Evolutionary conservation across 2,888 invertebrate genomes (phyloP).

Genomic region (Smittia sp.): DNA sequence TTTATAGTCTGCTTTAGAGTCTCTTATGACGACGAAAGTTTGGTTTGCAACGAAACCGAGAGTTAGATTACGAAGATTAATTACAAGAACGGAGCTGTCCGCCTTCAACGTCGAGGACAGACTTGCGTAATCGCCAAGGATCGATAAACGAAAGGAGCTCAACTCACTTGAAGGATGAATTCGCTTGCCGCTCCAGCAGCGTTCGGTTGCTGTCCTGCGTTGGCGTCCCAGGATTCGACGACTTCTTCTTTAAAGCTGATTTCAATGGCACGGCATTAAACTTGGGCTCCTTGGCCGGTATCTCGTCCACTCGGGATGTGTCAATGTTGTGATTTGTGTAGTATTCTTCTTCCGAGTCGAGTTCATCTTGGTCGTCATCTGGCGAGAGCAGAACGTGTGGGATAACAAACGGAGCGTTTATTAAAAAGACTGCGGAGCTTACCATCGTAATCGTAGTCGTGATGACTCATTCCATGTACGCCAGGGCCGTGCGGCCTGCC

Average conservation of each 20-base stretch:
- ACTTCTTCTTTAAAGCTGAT: conserved; percentile 85
- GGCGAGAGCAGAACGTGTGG: conserved; percentile 38
- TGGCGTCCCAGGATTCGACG: conserved; percentile 68
- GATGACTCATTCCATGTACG: conserved; percentile 14
- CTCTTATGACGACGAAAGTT: too few species aligned
- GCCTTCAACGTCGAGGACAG: too few species aligned
- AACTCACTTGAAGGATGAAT: conserved; percentile 78
- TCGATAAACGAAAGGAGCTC: conserved; percentile 37
- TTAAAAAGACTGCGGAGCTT: not conserved
- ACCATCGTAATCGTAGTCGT: conserved; percentile 38
- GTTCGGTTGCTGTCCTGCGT: conserved; percentile 66
- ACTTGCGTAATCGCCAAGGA: too few species aligned
- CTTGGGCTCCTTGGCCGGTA: conserved; percentile 88
- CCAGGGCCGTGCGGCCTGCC: conserved; percentile 55
- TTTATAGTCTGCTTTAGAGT: too few species aligned
- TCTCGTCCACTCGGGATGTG: conserved; percentile 83
- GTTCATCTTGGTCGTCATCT: conserved; percentile 62
- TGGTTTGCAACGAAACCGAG: too few species aligned
- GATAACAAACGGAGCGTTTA: too few species aligned
- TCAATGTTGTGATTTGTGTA: conserved; percentile 67
- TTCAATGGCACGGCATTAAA: conserved; percentile 89
- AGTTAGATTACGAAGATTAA: too few species aligned
- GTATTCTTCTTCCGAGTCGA: conserved; percentile 66
- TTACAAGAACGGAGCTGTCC: too few species aligned
- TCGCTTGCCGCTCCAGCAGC: conserved; percentile 68